Base-by-base conservation (phyloP, 2,797 vertebrate genomes). In the Neosilurus mollespiculum region DNA sequence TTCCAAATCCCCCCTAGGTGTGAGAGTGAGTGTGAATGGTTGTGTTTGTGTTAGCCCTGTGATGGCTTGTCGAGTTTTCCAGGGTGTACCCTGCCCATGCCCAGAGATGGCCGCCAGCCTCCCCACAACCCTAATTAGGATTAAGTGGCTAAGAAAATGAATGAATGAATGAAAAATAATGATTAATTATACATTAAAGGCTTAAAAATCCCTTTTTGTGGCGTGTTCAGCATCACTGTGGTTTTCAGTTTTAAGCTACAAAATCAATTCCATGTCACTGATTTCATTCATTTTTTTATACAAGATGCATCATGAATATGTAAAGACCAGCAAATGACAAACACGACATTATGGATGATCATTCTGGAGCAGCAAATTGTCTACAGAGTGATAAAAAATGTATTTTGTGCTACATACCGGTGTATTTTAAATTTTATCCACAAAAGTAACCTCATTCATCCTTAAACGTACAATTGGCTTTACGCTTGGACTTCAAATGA, bases 401-500 rank as follows among this genome's bases (percentile, higher is more conserved):
- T 1, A 77, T 61, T 22, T 8, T 18, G 26, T 59, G 16, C 30
- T 30, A 77, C 12, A 9, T 59, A n/a, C 43, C 16, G 58, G 58
- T 75, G 24, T 58, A 34, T 62, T 61, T 77, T 34, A 34, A 37
- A 16, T 77, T 61, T 77, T 14, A 4, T n/a, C 7, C 20, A 37
- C 20, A 61, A 43, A 61, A 14, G 56, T 43, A n/a, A 2, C 26
- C 26, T 14, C 58, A 43, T 78, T 62, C 58, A 49, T 78, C 75
- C 12, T 62, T 1, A 8, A 62, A n/a, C 3, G 30, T 30, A 61
- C 30, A 61, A 59, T 61, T 59, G 51, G 56, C 15, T 59, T 61
- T n/a, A 22, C 30, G 1, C 30, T 77, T n/a, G 20, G 56, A 59
- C 71, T 77, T 77, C 20, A 59, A 59, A 77, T 77, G 20, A 77